These are phyloP conservation scores for Brachirus orientalis DNA, from an alignment of 2,113 vertebrate genomes.

Conservation along the genomic window DNA sequence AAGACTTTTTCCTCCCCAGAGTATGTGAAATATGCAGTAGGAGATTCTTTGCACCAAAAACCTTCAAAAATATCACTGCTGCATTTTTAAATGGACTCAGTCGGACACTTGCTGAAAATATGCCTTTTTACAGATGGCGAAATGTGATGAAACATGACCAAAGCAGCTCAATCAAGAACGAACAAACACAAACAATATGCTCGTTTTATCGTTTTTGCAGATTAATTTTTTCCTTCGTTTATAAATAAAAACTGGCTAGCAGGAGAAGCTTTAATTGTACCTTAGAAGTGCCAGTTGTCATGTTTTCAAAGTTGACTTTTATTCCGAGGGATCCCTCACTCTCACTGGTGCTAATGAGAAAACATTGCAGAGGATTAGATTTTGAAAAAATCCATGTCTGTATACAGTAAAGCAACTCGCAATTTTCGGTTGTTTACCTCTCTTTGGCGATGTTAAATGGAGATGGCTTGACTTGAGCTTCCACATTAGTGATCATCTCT, in stretches of 20 bases:
- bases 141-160: too few species aligned
- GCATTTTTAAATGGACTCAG: too few species aligned
- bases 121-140: too few species aligned
- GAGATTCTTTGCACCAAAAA: too few species aligned
- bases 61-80: too few species aligned
- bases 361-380: conserved; percentile 14
- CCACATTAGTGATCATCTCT: conserved; percentile 59
- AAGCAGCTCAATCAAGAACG: too few species aligned
- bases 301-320: conserved; percentile 80
- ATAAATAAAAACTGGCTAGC: neutral
- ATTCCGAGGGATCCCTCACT: conserved; percentile 76
- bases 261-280: conserved; percentile 65
- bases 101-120: too few species aligned
- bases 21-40: too few species aligned
- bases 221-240: neutral
- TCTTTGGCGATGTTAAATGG: conserved; percentile 85
- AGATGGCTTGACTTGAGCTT: conserved; percentile 77
- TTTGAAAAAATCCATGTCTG: neutral
- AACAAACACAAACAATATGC: neutral
- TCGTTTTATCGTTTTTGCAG: too few species aligned
- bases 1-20: too few species aligned
- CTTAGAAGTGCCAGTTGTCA: conserved; percentile 77
- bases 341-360: conserved; percentile 79
- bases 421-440: conserved; percentile 72
- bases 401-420: neutral